These are phyloP conservation scores for Galeopterus variegatus DNA, from an alignment of 2,113 vertebrate species.

Conservation along the genomic window DNA sequence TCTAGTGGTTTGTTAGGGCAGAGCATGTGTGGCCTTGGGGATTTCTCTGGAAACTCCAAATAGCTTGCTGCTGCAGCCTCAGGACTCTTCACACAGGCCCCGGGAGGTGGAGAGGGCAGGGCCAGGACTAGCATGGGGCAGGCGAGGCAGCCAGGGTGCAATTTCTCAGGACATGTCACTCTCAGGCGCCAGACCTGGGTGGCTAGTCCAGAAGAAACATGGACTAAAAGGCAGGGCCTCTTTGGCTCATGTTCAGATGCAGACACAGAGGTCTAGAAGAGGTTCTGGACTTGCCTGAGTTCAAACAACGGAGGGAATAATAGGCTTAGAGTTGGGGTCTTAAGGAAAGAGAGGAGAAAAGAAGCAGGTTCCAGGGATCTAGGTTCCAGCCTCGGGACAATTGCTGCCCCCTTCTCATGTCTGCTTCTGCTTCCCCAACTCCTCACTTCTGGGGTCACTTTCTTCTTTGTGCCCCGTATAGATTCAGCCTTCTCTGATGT, in stretches of 20 bases:
- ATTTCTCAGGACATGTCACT: background rate
- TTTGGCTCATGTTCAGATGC: background rate
- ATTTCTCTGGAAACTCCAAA: background rate
- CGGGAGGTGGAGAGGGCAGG: background rate
- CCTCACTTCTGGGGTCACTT: background rate
- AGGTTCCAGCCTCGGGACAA: background rate
- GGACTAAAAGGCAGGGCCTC: background rate
- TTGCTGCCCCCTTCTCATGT: background rate
- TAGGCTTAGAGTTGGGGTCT: background rate
- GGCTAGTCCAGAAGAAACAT: background rate
- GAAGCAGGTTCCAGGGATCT: background rate
- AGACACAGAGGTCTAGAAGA: background rate
- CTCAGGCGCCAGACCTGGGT: background rate
- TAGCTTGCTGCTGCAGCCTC: background rate
- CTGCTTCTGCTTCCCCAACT: background rate
- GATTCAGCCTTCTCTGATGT: background rate
- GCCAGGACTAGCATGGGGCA: background rate
- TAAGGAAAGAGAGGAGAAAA: background rate
- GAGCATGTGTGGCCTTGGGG: background rate
- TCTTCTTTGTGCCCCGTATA: background rate
- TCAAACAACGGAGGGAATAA: background rate
- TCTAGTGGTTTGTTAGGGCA: background rate
- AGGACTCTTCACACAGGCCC: background rate
- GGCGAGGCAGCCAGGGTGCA: background rate
- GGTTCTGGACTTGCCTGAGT: background rate